phyloP scores from a whole-genome alignment of 2,888 invertebrate genomes.

The Chrysodeixis includens region DNA sequence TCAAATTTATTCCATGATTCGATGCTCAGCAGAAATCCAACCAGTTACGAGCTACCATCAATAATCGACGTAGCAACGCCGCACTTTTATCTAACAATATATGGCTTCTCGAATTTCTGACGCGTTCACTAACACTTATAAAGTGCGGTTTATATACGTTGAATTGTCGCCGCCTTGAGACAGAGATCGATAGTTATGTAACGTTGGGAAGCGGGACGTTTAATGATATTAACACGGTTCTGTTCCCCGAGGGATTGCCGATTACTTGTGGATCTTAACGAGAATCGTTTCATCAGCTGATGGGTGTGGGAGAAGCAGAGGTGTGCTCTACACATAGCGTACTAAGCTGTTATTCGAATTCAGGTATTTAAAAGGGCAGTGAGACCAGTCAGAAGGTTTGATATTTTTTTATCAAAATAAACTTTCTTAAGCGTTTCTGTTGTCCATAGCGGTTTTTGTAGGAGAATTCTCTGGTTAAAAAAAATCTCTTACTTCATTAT shows the following conservation, averaged over 20 bases:
- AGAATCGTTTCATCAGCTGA: not conserved
- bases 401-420: no score
- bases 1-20: constrained; percentile 6
- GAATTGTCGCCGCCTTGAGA: constrained; percentile 4
- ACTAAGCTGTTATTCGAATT: no score
- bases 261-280: not conserved
- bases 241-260: not conserved
- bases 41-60: constrained; percentile 34
- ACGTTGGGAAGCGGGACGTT: constrained; percentile 1
- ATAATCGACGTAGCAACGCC: constrained; percentile 23
- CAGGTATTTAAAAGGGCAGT: no score
- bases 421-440: no score
- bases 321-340: no score
- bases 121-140: constrained; percentile 15
- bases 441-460: no score
- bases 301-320: no score
- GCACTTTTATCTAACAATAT: constrained; percentile 44
- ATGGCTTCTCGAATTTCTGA: constrained; percentile 13
- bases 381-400: no score
- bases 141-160: constrained; percentile 19
- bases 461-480: no score
- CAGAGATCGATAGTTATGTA: not conserved
- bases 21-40: constrained; percentile 14
- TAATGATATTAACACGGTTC: constrained; percentile 3
- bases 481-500: no score